These are phyloP conservation scores for Abramis brama DNA, from an alignment of 2,113 vertebrate genomes.

Conservation along the genomic window DNA sequence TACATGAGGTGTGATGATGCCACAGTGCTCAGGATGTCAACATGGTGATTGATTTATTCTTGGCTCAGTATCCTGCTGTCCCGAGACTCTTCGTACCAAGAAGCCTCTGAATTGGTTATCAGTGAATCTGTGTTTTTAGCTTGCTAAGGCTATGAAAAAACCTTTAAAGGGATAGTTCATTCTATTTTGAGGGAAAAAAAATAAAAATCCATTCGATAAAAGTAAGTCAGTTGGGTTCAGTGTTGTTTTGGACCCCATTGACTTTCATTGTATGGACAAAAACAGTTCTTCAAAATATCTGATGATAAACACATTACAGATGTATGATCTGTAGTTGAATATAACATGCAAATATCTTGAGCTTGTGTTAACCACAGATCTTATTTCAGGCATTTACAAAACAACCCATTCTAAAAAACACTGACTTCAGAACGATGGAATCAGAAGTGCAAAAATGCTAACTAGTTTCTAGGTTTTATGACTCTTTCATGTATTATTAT, in stretches of 20 bases:
- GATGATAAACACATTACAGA: too few relatives aligned
- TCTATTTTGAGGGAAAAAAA: too few relatives aligned
- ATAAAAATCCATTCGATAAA: too few relatives aligned
- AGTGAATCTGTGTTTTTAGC: constrained; percentile 18
- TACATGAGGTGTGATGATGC: constrained; percentile 15
- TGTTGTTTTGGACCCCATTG: too few relatives aligned
- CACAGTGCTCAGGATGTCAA: constrained; percentile 21
- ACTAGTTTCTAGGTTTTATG: neutral
- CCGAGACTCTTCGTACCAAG: constrained; percentile 34
- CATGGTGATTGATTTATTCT: constrained; percentile 30
- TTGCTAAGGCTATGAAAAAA: neutral
- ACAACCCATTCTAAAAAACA: neutral
- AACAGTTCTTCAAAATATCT: too few relatives aligned
- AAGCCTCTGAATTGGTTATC: constrained; percentile 7
- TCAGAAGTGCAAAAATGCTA: neutral
- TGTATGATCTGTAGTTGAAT: neutral
- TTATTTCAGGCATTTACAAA: neutral
- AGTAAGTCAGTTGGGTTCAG: too few relatives aligned
- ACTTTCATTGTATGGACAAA: too few relatives aligned
- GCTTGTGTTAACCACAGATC: neutral
- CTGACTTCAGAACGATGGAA: neutral
- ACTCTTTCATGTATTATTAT: neutral
- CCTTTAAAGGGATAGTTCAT: neutral
- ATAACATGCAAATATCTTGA: neutral
- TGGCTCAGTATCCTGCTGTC: constrained; percentile 9